phyloP scores from a whole-genome alignment of 2,888 invertebrate species.

The Labia minor region DNA sequence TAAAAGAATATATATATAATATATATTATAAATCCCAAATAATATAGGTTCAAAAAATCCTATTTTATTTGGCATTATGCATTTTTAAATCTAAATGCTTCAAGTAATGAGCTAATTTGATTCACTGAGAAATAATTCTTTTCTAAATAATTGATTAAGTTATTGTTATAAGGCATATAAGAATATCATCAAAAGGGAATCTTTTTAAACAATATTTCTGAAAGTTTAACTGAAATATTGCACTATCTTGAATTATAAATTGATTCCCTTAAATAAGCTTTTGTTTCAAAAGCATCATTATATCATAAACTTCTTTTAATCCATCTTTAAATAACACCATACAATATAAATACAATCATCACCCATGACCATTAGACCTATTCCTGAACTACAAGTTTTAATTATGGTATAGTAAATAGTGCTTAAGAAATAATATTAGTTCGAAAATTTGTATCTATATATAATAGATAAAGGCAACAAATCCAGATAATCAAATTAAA shows the following conservation, averaged over 20 bases:
- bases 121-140: background rate
- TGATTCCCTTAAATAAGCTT: background rate
- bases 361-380: slow-evolving; percentile 5
- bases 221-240: background rate
- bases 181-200: background rate
- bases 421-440: too few species aligned
- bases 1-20: background rate
- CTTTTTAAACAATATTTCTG: background rate
- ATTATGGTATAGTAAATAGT: background rate
- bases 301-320: background rate
- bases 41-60: background rate
- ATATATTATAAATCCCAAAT: background rate
- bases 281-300: background rate
- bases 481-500: background rate
- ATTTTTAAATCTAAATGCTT: background rate
- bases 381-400: background rate
- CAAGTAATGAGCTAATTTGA: background rate
- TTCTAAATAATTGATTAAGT: background rate
- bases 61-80: background rate
- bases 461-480: background rate
- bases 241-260: background rate
- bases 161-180: background rate
- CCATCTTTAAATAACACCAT: background rate
- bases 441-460: background rate
- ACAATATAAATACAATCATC: slow-evolving; percentile 13